Conservation (phyloP, 2,888 invertebrate genomes). For the Synergus itoensis region DNA sequence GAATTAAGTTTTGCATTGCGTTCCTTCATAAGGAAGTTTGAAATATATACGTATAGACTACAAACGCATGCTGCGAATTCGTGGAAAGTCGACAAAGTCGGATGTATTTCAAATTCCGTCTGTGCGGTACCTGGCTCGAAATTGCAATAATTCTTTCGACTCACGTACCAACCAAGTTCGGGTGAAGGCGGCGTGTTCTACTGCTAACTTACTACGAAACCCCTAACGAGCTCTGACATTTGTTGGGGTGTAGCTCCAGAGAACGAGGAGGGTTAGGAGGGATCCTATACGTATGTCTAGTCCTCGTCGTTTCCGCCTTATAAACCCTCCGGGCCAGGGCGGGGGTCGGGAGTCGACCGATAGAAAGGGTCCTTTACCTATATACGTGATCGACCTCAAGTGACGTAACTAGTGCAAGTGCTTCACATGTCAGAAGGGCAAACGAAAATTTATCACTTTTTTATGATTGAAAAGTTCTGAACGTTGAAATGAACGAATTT, state of each 20-base stretch:
- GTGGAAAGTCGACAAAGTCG: constrained; percentile 49
- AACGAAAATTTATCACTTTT: neutral
- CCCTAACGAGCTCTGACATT: constrained; percentile 74
- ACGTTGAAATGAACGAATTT: too few relatives aligned
- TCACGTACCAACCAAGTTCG: constrained; percentile 65
- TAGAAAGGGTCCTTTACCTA: constrained; percentile 39
- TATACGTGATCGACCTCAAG: constrained; percentile 32
- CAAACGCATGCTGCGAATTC: constrained; percentile 51
- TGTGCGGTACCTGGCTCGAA: constrained; percentile 58
- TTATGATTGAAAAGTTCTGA: too few relatives aligned
- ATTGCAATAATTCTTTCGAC: constrained; percentile 74
- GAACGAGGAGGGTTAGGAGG: constrained; percentile 40
- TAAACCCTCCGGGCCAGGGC: constrained; percentile 32
- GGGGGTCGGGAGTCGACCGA: constrained; percentile 18
- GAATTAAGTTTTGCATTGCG: constrained; percentile 30
- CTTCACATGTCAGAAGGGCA: constrained; percentile 19
- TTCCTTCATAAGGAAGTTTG: constrained; percentile 26
- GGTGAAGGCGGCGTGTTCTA: constrained; percentile 47
- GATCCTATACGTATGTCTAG: constrained; percentile 33
- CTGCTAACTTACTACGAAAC: constrained; percentile 66
- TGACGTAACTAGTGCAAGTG: constrained; percentile 24
- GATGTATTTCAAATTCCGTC: constrained; percentile 58
- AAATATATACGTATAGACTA: constrained; percentile 13
- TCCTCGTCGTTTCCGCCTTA: constrained; percentile 52
- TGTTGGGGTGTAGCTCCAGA: constrained; percentile 61